Evolutionary conservation across 1,140 invertebrate genomes (phyloP).

Genomic region (Diabrotica virgifera): DNA sequence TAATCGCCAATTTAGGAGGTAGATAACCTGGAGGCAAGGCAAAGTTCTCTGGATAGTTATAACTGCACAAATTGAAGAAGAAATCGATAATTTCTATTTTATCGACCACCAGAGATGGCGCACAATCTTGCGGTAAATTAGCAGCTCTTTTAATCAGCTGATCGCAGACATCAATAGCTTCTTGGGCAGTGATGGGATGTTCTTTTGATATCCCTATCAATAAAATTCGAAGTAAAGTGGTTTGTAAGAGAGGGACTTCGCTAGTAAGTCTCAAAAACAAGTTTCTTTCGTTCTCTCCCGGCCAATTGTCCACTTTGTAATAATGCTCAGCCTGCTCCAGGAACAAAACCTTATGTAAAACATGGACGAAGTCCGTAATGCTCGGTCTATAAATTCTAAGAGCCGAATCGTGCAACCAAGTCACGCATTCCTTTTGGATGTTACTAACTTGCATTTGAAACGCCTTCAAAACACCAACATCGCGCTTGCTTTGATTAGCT

Average conservation of each 20-base stretch:
- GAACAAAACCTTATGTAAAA: conserved; percentile 83
- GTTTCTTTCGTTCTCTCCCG: conserved; percentile 77
- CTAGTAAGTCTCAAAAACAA: conserved; percentile 77
- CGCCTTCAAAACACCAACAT: conserved; percentile 48
- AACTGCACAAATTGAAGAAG: conserved; percentile 85
- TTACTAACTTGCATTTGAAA: conserved; percentile 57
- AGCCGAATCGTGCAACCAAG: conserved; percentile 82
- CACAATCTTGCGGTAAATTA: conserved; percentile 63
- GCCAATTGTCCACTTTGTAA: conserved; percentile 92
- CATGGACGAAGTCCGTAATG: conserved; percentile 71
- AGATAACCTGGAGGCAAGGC: conserved; percentile 78
- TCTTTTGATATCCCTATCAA: conserved; percentile 84
- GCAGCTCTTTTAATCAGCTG: conserved; percentile 82
- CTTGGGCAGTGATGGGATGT: conserved; percentile 73
- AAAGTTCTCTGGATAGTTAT: conserved; percentile 92
- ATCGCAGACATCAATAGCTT: conserved; percentile 82
- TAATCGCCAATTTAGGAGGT: conserved; percentile 86
- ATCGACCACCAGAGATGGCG: conserved; percentile 68
- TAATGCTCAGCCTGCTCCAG: conserved; percentile 84
- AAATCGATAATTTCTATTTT: conserved; percentile 85
- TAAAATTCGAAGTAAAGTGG: conserved; percentile 76
- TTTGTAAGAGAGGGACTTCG: conserved; percentile 84
- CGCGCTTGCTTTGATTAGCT: conserved; percentile 55
- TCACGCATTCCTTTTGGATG: conserved; percentile 78
- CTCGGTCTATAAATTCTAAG: conserved; percentile 71